phyloP scores from a whole-genome alignment of 2,113 vertebrate genomes.

The Hemibagrus wyckioides region DNA sequence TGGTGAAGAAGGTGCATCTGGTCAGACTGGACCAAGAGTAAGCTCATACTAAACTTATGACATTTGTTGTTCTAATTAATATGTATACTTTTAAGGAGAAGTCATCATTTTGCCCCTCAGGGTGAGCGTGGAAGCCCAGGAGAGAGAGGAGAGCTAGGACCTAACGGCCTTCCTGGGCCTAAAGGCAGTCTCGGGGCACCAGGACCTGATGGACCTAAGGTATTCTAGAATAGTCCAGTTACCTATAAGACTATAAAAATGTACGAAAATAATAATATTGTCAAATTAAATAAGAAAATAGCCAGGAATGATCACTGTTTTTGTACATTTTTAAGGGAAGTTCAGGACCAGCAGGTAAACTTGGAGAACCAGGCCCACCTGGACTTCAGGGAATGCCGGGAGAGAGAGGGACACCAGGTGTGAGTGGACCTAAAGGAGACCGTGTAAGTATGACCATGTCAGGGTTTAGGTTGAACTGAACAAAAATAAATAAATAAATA shows the following conservation, averaged over 20 bases:
- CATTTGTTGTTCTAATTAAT: not conserved
- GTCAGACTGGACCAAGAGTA: slow-evolving; percentile 86
- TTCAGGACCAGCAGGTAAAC: slow-evolving; percentile 80
- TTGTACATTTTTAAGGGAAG: slow-evolving; percentile 76
- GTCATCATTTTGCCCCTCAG: slow-evolving; percentile 62
- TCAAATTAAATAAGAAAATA: not conserved
- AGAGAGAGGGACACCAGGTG: slow-evolving; percentile 89
- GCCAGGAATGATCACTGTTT: not conserved
- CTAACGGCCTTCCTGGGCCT: slow-evolving; percentile 83
- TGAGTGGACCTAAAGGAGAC: slow-evolving; percentile 91
- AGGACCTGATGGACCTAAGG: slow-evolving; percentile 92
- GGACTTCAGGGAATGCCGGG: slow-evolving; percentile 97
- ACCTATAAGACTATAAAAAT: not conserved
- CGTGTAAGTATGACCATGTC: slow-evolving; percentile 74
- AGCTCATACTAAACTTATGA: slow-evolving; percentile 54
- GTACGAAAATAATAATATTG: not conserved
- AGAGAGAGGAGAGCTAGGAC: slow-evolving; percentile 88
- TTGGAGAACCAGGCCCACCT: slow-evolving; percentile 85
- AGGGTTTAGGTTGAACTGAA: not conserved
- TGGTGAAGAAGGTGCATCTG: slow-evolving; percentile 86
- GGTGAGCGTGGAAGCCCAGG: slow-evolving; percentile 96
- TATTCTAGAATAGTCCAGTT: slow-evolving; percentile 54
- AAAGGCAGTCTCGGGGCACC: slow-evolving; percentile 91
- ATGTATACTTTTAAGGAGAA: not conserved
- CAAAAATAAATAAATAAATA: not conserved